A percentile compares a stretch with the other conserved stretches of the same genome.
These are phyloP conservation scores for Diachasma alloeum DNA, from an alignment of 1,140 invertebrate species.

Conservation along the genomic window DNA sequence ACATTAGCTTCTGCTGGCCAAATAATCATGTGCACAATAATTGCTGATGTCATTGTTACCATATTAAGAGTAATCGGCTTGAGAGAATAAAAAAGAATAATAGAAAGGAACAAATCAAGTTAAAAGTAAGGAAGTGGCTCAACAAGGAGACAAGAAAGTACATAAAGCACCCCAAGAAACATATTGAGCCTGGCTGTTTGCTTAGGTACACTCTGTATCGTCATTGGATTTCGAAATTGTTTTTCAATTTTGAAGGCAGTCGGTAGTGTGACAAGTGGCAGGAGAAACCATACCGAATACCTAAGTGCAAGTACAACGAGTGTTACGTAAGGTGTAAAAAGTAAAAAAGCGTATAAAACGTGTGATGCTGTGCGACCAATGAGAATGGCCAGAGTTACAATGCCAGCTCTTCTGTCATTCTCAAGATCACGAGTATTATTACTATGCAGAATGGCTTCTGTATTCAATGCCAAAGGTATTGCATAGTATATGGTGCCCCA, in stretches of 20 bases:
- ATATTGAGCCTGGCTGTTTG: conserved; percentile 91
- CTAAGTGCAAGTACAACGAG: conserved; percentile 85
- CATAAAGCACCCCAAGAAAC: conserved; percentile 89
- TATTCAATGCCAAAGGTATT: conserved; percentile 91
- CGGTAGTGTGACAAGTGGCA: conserved; percentile 87
- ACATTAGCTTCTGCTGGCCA: background rate
- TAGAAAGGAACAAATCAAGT: conserved; percentile 26
- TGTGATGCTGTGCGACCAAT: conserved; percentile 91
- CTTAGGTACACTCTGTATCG: conserved; percentile 83
- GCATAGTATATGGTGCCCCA: conserved; percentile 92
- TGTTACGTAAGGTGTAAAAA: conserved; percentile 91
- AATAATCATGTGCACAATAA: background rate
- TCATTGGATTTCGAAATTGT: conserved; percentile 80
- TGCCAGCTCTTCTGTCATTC: conserved; percentile 83
- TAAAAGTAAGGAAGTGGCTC: conserved; percentile 57
- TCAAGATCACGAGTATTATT: conserved; percentile 94
- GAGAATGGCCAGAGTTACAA: conserved; percentile 92
- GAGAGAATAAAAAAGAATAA: background rate
- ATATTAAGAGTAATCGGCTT: background rate
- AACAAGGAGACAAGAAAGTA: conserved; percentile 73
- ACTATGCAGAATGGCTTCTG: conserved; percentile 93
- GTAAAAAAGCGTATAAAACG: conserved; percentile 86
- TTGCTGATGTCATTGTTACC: background rate
- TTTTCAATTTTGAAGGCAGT: conserved; percentile 91
- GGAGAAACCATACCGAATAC: conserved; percentile 85